These are phyloP conservation scores for Pemphigus obesinymphae DNA, from an alignment of 1,140 invertebrate genomes.

Conservation along the genomic window DNA sequence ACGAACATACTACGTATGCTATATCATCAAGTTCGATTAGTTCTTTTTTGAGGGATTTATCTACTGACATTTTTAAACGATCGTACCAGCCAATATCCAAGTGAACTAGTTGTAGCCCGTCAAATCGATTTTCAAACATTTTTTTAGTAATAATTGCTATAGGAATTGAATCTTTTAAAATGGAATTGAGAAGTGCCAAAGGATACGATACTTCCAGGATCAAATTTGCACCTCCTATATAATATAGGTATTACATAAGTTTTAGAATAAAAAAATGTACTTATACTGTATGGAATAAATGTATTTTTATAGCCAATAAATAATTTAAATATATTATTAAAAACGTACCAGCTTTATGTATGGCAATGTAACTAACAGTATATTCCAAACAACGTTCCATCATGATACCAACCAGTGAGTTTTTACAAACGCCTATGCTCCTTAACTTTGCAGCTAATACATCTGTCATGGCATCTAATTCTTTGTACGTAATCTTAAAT, in stretches of 20 bases:
- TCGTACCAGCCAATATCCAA: conserved; percentile 45
- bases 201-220: conserved; percentile 55
- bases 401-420: conserved; percentile 51
- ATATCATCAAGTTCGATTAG: conserved; percentile 49
- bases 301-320: not conserved
- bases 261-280: not conserved
- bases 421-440: conserved; percentile 40
- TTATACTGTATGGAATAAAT: not conserved
- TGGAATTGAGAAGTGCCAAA: conserved; percentile 42
- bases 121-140: conserved; percentile 29
- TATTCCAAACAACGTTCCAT: conserved; percentile 53
- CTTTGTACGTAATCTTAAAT: conserved; percentile 41
- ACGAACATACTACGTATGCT: conserved; percentile 55
- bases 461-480: conserved; percentile 46
- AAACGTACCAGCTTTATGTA: conserved; percentile 52
- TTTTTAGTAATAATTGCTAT: conserved; percentile 45
- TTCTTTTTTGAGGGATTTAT: conserved; percentile 13
- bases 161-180: conserved; percentile 46
- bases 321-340: not conserved
- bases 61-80: not conserved
- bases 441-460: conserved; percentile 43
- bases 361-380: conserved; percentile 53
- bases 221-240: conserved; percentile 47
- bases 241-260: not conserved
- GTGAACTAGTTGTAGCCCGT: not conserved